phyloP scores from a whole-genome alignment of 2,888 invertebrate species.

The Ophion ventricosus region DNA sequence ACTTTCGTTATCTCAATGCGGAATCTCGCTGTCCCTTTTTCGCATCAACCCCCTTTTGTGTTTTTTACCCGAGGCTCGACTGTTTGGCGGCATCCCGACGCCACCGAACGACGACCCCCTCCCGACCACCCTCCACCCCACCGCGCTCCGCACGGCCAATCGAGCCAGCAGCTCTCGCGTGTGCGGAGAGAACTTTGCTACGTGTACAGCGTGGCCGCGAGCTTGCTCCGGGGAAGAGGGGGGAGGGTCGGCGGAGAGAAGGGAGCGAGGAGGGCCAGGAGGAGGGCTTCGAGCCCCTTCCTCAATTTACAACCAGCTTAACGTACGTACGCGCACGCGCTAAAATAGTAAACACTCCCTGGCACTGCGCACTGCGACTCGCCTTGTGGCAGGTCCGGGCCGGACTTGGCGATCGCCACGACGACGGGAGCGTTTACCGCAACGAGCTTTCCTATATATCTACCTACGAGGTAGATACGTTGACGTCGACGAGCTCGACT shows the following conservation, averaged over 20 bases:
- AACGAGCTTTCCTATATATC: conserved; percentile 1
- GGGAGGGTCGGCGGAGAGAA: conserved; percentile 28
- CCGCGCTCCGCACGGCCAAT: background rate
- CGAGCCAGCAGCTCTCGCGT: conserved; percentile 43
- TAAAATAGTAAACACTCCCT: conserved; percentile 81
- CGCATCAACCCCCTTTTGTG: conserved; percentile 18
- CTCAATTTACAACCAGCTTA: conserved; percentile 63
- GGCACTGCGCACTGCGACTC: conserved; percentile 80
- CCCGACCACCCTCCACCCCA: background rate
- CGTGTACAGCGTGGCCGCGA: conserved; percentile 20
- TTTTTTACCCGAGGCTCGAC: conserved; percentile 42
- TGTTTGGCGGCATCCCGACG: conserved; percentile 56
- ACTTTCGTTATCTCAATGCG: background rate
- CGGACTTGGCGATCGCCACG: conserved; percentile 62
- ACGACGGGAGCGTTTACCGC: conserved; percentile 41
- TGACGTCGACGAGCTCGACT: conserved; percentile 46
- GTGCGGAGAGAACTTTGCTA: conserved; percentile 47
- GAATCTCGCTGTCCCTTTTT: background rate
- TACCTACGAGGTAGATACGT: conserved; percentile 39
- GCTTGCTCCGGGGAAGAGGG: conserved; percentile 42
- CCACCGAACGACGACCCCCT: conserved; percentile 40
- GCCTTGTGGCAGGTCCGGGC: conserved; percentile 82
- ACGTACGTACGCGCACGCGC: conserved; percentile 75
- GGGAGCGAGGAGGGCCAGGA: conserved; percentile 26
- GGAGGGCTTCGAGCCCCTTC: conserved; percentile 64